These are phyloP conservation scores for Brachyopa scutellaris DNA, from an alignment of 2,888 invertebrate species.

Conservation along the genomic window DNA sequence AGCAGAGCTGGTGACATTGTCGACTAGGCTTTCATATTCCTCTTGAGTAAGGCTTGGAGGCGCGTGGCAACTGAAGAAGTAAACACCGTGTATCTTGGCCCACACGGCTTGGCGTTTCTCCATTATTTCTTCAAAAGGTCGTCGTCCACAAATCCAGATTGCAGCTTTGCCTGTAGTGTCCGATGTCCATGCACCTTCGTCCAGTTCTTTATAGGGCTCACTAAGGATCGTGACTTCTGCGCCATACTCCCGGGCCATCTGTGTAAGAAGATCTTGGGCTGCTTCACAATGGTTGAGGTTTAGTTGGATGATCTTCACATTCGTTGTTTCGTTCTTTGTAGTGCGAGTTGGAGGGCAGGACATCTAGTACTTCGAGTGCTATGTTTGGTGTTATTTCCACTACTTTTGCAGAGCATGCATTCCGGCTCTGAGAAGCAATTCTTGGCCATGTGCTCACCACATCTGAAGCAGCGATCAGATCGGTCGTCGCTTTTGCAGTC, in stretches of 20 bases:
- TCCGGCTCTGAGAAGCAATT: not conserved
- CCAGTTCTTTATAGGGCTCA: not conserved
- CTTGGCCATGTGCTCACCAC: not conserved
- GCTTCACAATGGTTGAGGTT: no score
- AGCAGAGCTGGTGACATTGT: no score
- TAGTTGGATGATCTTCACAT: no score
- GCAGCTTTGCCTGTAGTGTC: no score
- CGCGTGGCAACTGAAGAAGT: not conserved
- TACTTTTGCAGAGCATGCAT: not conserved
- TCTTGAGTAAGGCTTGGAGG: no score
- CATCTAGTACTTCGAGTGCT: not conserved
- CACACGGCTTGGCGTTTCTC: not conserved
- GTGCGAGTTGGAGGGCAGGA: not conserved
- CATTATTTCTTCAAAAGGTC: no score
- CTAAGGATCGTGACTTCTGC: not conserved
- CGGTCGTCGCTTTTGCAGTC: no score
- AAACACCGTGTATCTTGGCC: not conserved
- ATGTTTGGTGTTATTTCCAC: not conserved
- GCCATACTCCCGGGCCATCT: not conserved
- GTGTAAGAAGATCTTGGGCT: not conserved
- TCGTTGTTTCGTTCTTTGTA: not conserved
- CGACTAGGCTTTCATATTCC: no score
- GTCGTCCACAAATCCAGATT: no score
- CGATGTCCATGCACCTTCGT: not conserved
- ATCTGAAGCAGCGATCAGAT: no score